Evolutionary conservation across 2,113 vertebrate species (phyloP).

Genomic region (Galbula dea): DNA sequence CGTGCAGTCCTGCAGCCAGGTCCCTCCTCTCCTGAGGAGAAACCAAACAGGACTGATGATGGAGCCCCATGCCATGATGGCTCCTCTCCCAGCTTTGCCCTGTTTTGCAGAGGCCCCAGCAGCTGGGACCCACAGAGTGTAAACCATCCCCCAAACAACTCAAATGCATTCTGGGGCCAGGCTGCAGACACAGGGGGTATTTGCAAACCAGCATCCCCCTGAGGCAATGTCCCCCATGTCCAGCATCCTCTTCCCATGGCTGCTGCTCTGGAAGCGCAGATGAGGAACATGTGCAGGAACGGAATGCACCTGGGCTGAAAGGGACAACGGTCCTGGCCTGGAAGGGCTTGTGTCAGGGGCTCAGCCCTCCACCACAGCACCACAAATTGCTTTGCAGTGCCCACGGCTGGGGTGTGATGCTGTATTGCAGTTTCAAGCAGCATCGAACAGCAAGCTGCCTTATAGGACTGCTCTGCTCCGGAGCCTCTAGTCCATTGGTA

Average conservation of each 20-base stretch:
- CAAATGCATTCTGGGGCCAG: fast-evolving
- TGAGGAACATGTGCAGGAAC: fast-evolving
- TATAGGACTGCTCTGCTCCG: not conserved
- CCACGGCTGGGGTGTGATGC: not conserved
- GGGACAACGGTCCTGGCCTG: fast-evolving
- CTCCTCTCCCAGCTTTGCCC: not conserved
- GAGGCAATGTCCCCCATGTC: fast-evolving
- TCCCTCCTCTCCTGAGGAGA: not conserved
- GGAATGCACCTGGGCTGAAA: not conserved
- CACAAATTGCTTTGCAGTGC: not conserved
- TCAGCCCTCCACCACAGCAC: not conserved
- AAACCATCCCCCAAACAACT: not conserved
- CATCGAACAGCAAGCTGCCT: fast-evolving
- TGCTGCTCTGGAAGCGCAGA: not conserved
- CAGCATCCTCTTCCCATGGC: not conserved
- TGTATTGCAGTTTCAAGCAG: not conserved
- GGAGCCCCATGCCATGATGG: fast-evolving
- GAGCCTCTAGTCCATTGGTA: not conserved
- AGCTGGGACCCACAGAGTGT: too few species aligned
- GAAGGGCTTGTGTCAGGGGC: not conserved
- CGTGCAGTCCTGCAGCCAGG: fast-evolving
- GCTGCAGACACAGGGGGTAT: not conserved
- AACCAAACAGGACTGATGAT: not conserved
- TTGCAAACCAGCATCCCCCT: not conserved
- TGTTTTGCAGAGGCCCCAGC: not conserved